Percentiles rank a stretch among this genome's conserved stretches.
Conservation (phyloP, 2,888 invertebrate species). For the Drosophila parthenogenetica region DNA sequence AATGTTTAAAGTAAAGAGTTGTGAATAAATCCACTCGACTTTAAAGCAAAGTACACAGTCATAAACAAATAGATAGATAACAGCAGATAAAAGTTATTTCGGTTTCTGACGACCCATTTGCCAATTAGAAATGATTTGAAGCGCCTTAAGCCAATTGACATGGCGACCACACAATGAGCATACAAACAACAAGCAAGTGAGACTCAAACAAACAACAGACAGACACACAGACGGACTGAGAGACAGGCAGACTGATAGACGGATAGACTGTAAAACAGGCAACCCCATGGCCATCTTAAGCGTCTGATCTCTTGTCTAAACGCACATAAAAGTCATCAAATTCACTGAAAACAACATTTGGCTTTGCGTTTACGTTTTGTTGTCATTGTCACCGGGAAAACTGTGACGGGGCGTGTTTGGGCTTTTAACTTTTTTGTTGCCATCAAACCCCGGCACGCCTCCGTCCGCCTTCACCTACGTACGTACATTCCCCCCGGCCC, state of each 20-base stretch:
- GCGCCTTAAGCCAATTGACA: conserved; percentile 73
- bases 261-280: conserved; percentile 22
- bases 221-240: conserved; percentile 16
- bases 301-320: conserved; percentile 83
- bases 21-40: neutral
- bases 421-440: conserved; percentile 75
- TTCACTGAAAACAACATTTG: conserved; percentile 83
- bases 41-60: neutral
- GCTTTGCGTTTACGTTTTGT: conserved; percentile 76
- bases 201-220: conserved; percentile 36
- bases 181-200: conserved; percentile 43
- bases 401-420: conserved; percentile 42
- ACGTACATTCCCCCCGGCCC: neutral
- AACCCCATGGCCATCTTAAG: conserved; percentile 83
- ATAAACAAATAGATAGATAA: neutral
- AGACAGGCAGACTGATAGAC: conserved; percentile 5
- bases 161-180: conserved; percentile 55
- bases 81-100: conserved; percentile 3
- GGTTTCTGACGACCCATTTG: conserved; percentile 21
- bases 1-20: neutral
- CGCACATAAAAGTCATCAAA: conserved; percentile 84
- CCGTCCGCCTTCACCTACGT: conserved; percentile 7
- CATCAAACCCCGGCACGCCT: conserved; percentile 41
- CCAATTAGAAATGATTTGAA: conserved; percentile 83
- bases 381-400: conserved; percentile 71